Evolutionary conservation across 1,140 invertebrate genomes (phyloP), one percentile per base, ranked within the genome.

Genomic region (Orussus abietinus): DNA sequence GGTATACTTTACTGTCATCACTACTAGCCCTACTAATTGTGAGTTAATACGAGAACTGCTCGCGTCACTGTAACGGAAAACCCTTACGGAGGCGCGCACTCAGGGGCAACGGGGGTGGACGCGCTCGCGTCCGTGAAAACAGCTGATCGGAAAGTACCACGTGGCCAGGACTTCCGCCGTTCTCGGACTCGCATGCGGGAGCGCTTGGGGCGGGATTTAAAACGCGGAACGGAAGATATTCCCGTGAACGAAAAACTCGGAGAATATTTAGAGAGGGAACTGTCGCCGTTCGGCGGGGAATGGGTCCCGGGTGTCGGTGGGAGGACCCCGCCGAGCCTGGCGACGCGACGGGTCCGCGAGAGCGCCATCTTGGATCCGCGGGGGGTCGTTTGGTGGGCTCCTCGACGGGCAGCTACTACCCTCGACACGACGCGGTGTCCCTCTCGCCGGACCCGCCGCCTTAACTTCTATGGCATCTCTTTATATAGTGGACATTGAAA

Each of bases 401-500:
- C n/a, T n/a, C n/a, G n/a, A n/a, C n/a, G n/a, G n/a, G n/a, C n/a
- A n/a, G n/a, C n/a, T n/a, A n/a, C n/a, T n/a, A n/a, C n/a, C n/a
- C n/a, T n/a, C n/a, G n/a, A n/a, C n/a, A 38, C 34, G 47, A 42
- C 10, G 35, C 29, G 53, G n/a, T 20, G 42, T 47, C 52, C 39
- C 32, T 18, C 39, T 42, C 40, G 32, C 31, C 42, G 41, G 54
- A 59, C 47, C 60, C 59, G 56, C 51, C 62, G 65, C 51, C 59
- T 66, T 66, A 66, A 59, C 48, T 62, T 60, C 69, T 73, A 72
- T 69, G 47, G 62, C 55, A 59, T 68, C 63, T 69, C 59, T 71
- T 71, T 69, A 71, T 70, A 69, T 71, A 74, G 59, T 70, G 69
- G 66, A 74, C 66, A 74, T 74, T 72, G 50, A 74, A 74, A 74